phyloP scores from a whole-genome alignment of 2,888 invertebrate genomes.

The Cataglyphis rosenhaueri region DNA sequence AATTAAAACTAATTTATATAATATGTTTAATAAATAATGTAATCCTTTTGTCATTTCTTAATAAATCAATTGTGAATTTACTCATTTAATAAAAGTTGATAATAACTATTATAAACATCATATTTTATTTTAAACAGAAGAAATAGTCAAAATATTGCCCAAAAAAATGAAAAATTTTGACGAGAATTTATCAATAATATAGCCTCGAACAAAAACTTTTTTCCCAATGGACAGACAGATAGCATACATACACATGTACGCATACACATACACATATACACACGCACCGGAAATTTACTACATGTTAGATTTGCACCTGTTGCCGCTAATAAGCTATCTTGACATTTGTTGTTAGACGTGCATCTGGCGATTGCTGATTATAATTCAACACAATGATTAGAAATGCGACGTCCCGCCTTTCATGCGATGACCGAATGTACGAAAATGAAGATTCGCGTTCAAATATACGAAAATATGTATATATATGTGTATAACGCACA shows the following conservation, averaged over 20 bases:
- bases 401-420: not conserved
- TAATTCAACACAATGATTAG: conserved; percentile 39
- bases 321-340: conserved; percentile 57
- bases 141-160: not conserved
- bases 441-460: conserved; percentile 1
- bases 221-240: not conserved
- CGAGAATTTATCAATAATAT: not conserved
- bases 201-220: not conserved
- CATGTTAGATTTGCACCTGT: conserved; percentile 65
- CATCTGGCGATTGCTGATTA: not conserved
- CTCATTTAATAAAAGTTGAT: not conserved
- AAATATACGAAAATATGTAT: conserved; percentile 8
- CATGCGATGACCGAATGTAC: not conserved
- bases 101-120: not conserved
- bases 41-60: not conserved
- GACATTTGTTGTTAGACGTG: not conserved
- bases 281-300: conserved; percentile 14
- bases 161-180: not conserved
- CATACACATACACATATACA: not conserved
- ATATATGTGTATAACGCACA: conserved; percentile 18
- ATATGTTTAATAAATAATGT: not conserved
- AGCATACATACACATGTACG: not conserved
- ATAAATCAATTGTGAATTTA: not conserved
- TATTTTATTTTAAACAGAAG: not conserved
- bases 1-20: not conserved